Evolutionary conservation across 2,797 vertebrate genomes (phyloP), one percentile per base, ranked within the genome.

Genomic region (Crax fasciolata): DNA sequence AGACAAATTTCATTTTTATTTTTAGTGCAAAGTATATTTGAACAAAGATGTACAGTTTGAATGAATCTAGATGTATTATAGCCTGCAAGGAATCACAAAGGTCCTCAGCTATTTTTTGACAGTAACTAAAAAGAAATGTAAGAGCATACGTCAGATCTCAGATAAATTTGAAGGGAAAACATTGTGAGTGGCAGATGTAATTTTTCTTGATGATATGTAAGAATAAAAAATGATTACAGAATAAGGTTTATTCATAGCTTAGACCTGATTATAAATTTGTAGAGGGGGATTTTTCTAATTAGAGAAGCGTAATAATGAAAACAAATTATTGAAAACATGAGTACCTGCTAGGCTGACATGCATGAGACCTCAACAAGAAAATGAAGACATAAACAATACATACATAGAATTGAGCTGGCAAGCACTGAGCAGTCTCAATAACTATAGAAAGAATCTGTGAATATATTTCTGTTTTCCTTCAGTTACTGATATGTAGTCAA

Each of bases 81-180:
- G 58, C 35, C 66, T 86, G 14, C 6, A 5, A 94, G 43, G n/a
- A 84, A 88, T 84, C 66, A 72, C n/a, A 17, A 30, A 71, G 8
- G 55, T 90, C 38, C 57, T 87, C 23, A 28, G 20, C 41, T 81
- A 35, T 20, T 49, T 10, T 59, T 70, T 84, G 28, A 25, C 38
- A 79, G 35, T 48, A 93, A 81, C 78, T 91, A 75, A 76, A 49
- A 84, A 70, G 43, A 88, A 90, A 32, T 41, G 9, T 57, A 35
- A 62, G 23, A 55, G n/a, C 10, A 23, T 52, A 67, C 88, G 55
- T 82, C 30, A 70, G 48, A 86, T 84, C 12, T 74, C 28, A 44
- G 35, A 44, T 90, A 91, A 94, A 78, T 95, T 43, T 75, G 35
- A 82, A 82, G 35, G 44, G 25, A 67, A 89, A 89, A 71, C 10